Conservation (phyloP, 2,113 vertebrate species). For the Meriones unguiculatus region DNA sequence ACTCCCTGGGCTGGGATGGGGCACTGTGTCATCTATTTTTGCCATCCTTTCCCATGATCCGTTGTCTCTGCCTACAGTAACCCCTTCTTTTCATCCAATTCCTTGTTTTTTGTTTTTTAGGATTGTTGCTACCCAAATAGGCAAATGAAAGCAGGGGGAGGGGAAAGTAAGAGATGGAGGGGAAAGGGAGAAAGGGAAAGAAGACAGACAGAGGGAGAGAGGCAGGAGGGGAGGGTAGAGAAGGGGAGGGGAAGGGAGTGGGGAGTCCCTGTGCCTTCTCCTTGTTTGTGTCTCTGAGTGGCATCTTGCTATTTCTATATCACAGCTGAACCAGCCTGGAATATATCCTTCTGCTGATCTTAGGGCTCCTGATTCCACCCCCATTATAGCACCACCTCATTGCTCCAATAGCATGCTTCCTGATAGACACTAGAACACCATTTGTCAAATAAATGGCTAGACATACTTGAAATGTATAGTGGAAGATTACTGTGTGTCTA, state of each 20-base stretch:
- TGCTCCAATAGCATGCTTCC: neutral
- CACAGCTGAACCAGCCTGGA: neutral
- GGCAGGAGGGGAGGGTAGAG: neutral
- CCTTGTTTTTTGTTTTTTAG: neutral
- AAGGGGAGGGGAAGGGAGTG: fast-evolving
- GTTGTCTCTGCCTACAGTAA: neutral
- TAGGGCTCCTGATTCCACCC: neutral
- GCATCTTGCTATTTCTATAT: neutral
- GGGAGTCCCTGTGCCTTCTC: neutral
- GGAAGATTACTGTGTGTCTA: neutral
- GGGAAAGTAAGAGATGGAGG: fast-evolving
- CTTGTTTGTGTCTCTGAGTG: neutral
- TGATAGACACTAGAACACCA: neutral
- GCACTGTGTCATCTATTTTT: neutral
- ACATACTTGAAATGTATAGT: neutral
- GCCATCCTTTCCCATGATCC: neutral
- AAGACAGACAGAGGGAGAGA: neutral
- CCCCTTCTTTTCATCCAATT: neutral
- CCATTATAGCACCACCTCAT: neutral
- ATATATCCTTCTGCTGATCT: neutral
- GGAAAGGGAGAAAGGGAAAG: neutral
- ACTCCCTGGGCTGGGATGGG: neutral
- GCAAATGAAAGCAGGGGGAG: neutral
- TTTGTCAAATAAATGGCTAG: constrained; percentile 25
- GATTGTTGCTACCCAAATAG: neutral